Percentiles rank a stretch among this genome's conserved stretches.
Conservation (phyloP, 2,113 vertebrate genomes). For the Panurus biarmicus region DNA sequence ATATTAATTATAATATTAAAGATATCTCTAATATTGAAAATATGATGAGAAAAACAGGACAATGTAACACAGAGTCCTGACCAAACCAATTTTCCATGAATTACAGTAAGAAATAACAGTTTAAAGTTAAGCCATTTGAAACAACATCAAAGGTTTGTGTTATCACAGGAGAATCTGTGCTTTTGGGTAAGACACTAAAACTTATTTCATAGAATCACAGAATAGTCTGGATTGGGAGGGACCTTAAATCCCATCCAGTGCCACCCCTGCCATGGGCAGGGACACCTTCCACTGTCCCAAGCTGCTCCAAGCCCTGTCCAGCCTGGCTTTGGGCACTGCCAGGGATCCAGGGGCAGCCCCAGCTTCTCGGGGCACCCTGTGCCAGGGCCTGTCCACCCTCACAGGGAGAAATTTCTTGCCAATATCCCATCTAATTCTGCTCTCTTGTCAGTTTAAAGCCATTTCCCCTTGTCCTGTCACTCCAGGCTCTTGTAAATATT, state of each 20-base stretch:
- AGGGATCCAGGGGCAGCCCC: not conserved
- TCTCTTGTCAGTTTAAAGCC: not conserved
- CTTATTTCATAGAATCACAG: fast-evolving
- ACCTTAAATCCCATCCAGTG: fast-evolving
- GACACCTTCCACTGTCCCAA: not conserved
- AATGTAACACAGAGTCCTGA: not conserved
- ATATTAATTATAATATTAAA: not conserved
- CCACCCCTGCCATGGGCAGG: not conserved
- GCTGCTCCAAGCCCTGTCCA: not conserved
- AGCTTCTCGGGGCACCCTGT: not conserved
- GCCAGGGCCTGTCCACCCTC: not conserved
- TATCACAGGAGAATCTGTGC: not conserved
- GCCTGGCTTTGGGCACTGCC: not conserved
- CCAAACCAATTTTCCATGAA: not conserved
- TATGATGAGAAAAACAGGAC: too few relatives aligned
- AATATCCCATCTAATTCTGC: not conserved
- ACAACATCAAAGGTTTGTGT: not conserved
- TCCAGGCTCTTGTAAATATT: not conserved
- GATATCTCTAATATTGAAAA: not conserved
- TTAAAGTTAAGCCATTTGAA: not conserved
- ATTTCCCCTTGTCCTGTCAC: not conserved
- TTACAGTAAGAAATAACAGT: not conserved
- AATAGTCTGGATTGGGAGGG: not conserved
- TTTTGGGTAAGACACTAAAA: not conserved
- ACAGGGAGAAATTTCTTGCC: fast-evolving